Evolutionary conservation across 2,797 vertebrate genomes (phyloP).

Genomic region (Thripadectes ignobilis): DNA sequence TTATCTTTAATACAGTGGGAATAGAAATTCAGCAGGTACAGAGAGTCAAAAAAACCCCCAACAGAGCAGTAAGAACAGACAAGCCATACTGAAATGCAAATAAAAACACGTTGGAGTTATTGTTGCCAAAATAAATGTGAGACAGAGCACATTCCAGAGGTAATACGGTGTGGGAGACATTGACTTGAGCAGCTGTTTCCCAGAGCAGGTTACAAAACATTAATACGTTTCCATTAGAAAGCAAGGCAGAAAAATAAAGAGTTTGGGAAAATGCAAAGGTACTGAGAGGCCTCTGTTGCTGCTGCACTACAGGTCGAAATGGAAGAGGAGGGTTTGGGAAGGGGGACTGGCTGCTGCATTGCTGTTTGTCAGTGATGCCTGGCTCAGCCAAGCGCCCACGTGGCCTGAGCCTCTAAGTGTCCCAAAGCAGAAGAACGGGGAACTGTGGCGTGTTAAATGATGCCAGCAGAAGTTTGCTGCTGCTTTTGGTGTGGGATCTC

Average conservation of each 20-base stretch:
- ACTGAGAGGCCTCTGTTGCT: neutral
- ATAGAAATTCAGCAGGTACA: neutral
- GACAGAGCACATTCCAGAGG: neutral
- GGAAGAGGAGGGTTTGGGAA: neutral
- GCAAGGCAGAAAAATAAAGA: neutral
- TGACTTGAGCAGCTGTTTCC: neutral
- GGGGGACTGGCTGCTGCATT: neutral
- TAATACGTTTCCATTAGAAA: neutral
- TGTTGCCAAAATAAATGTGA: constrained; percentile 25
- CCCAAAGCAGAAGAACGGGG: neutral
- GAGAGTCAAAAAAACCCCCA: neutral
- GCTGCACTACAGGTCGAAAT: neutral
- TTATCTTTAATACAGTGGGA: neutral
- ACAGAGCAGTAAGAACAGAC: neutral
- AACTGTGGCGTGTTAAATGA: fast-evolving
- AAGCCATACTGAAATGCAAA: neutral
- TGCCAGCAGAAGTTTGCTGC: neutral
- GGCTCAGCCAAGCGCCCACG: neutral
- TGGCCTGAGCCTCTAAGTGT: neutral
- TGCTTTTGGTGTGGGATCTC: neutral
- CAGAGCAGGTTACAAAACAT: neutral
- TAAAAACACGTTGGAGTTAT: neutral
- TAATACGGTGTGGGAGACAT: fast-evolving
- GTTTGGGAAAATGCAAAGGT: neutral
- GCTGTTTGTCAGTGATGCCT: neutral